Base-by-base conservation (phyloP, 2,113 vertebrate species). In the Numida meleagris region DNA sequence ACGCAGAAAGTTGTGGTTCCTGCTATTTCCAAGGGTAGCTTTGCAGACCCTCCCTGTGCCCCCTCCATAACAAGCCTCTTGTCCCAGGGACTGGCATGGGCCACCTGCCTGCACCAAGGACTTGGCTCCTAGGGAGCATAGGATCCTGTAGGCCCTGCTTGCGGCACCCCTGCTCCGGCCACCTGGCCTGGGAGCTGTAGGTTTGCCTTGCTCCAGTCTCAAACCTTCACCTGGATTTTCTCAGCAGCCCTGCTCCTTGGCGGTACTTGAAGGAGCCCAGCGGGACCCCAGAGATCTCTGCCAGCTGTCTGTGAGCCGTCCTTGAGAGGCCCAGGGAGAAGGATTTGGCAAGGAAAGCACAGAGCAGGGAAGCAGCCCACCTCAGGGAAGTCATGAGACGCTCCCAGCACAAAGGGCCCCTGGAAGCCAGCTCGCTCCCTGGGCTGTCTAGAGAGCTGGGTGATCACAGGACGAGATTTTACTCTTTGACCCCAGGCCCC, bases 371-470 rank as follows among this genome's bases (percentile, higher is more conserved):
- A 82, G 58, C 0, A 43, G 61, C 61, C 79, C 29, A 40, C 71
- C 79, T 75, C 29, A 71, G 42, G 36, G 25, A 67, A 88, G 62
- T 63, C 79, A 75, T 57, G 58, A 78, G 66, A 66, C n/a, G 29
- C 67, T 19, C 19, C 36, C 62, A 42, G 48, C 63, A 83, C 72
- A 24, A 42, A 73, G 7, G 76, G 75, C 51, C 61, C 57, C 82
- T 82, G 27, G 5, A 8, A 43, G 66, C 45, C n/a, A 88, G 75
- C 70, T 93, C 51, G 51, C 71, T 81, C 51, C 59, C 82, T 31
- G 58, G 73, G 71, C 86, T 91, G 83, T 87, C 76, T 86, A 76
- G 36, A 68, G 23, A 77, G n/a, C n/a, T n/a, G n/a, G n/a, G n/a
- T n/a, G 27, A 74, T 75, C 66, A 71, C n/a, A 75, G 82, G 71